A percentile compares a stretch with the other conserved stretches of the same genome.
phyloP scores from a whole-genome alignment of 2,888 invertebrate genomes.

The Ophonus ardosiacus region DNA sequence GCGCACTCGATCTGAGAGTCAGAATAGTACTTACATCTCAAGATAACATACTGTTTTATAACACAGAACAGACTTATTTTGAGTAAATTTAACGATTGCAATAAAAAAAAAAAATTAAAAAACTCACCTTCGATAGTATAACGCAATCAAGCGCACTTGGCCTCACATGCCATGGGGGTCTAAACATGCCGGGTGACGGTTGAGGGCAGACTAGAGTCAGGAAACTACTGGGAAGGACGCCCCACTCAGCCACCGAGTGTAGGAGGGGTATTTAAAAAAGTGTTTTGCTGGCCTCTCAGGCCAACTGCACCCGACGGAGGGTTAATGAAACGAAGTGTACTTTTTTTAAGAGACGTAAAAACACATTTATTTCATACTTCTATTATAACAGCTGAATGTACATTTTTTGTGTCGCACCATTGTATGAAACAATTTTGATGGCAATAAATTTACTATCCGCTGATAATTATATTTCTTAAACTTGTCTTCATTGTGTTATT shows the following conservation, averaged over 20 bases:
- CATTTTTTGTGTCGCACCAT: too few relatives aligned
- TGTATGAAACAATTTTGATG: too few relatives aligned
- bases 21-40: not conserved
- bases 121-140: not conserved
- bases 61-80: not conserved
- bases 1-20: not conserved
- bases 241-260: not conserved
- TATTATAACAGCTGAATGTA: too few relatives aligned
- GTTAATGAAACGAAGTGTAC: too few relatives aligned
- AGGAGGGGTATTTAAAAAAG: slow-evolving; percentile 1
- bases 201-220: not conserved
- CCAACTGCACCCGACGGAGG: too few relatives aligned
- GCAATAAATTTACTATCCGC: too few relatives aligned
- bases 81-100: not conserved
- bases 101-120: not conserved
- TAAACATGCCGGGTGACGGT: not conserved
- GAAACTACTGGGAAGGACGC: not conserved
- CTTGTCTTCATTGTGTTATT: too few relatives aligned
- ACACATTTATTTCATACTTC: too few relatives aligned
- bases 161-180: not conserved
- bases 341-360: too few relatives aligned
- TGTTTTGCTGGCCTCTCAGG: not conserved
- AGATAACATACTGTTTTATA: not conserved
- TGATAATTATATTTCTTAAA: too few relatives aligned
- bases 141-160: not conserved